phyloP scores from a whole-genome alignment of 53 echinoderm and acorn worm species.

The Holothuria leucospilota region DNA sequence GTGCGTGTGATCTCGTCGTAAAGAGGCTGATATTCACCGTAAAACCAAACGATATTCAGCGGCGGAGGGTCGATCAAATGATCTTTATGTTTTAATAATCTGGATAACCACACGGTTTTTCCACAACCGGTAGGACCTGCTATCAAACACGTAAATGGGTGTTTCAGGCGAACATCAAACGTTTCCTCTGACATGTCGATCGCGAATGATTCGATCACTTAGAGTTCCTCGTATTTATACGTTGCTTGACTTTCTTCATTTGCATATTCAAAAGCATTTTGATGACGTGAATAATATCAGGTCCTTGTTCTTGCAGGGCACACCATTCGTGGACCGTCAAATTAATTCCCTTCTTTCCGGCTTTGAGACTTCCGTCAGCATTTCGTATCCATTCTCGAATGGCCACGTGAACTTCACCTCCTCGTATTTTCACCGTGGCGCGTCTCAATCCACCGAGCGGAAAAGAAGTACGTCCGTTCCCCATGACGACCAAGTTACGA shows the following conservation, averaged over 20 bases:
- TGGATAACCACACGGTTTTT: not conserved
- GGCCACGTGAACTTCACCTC: not conserved
- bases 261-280: too few relatives aligned
- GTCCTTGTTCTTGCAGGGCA: not conserved
- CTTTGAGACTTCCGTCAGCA: not conserved
- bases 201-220: not conserved
- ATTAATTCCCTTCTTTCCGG: not conserved
- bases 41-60: conserved; percentile 45
- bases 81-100: not conserved
- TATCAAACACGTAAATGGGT: too few relatives aligned
- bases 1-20: not conserved
- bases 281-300: too few relatives aligned
- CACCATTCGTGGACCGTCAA: not conserved
- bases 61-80: not conserved
- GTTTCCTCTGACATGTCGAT: conserved; percentile 1
- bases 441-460: not conserved
- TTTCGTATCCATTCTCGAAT: not conserved
- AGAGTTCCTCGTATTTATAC: not conserved
- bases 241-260: not conserved
- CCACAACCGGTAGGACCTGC: too few relatives aligned
- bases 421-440: not conserved
- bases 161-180: conserved; percentile 14
- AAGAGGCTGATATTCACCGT: conserved; percentile 39
- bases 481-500: not conserved
- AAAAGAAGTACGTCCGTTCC: not conserved